These are phyloP conservation scores for human DNA, from an alignment of 2,113 vertebrate species.

Conservation along the genomic window DNA sequence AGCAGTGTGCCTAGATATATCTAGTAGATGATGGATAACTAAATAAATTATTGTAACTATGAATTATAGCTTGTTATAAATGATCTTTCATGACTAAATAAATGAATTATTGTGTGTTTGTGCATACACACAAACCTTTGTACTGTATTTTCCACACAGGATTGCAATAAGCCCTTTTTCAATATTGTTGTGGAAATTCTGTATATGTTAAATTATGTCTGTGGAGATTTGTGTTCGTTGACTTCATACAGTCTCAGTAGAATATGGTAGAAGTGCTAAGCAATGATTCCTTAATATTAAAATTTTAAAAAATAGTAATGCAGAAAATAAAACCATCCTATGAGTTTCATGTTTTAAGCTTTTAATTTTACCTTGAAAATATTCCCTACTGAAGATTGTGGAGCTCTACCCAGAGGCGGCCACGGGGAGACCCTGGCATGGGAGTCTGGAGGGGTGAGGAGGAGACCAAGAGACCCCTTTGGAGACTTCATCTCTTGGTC, in stretches of 20 bases:
- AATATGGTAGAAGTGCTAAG: not conserved
- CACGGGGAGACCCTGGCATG: not conserved
- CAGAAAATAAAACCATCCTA: not conserved
- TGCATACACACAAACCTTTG: not conserved
- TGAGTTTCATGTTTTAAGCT: not conserved
- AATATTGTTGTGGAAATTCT: not conserved
- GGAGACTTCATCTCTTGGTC: not conserved
- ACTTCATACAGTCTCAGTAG: not conserved
- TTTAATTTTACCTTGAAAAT: conserved; percentile 4
- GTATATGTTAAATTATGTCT: no score
- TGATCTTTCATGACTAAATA: not conserved
- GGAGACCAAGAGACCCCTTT: not conserved
- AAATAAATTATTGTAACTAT: not conserved
- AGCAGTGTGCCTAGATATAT: not conserved
- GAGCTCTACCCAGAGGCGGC: not conserved
- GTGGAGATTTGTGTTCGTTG: conserved; percentile 9
- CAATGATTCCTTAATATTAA: not conserved
- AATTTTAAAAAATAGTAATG: not conserved
- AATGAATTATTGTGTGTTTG: not conserved
- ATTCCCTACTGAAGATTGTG: not conserved
- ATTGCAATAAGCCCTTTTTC: not conserved
- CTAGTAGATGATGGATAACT: not conserved
- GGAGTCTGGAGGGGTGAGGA: fast-evolving
- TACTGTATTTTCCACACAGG: not conserved
- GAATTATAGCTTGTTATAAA: not conserved